Percentiles rank a stretch among this genome's conserved stretches.
Evolutionary conservation across 2,113 vertebrate genomes (phyloP).

Genomic region (Chloropsis hardwickii): DNA sequence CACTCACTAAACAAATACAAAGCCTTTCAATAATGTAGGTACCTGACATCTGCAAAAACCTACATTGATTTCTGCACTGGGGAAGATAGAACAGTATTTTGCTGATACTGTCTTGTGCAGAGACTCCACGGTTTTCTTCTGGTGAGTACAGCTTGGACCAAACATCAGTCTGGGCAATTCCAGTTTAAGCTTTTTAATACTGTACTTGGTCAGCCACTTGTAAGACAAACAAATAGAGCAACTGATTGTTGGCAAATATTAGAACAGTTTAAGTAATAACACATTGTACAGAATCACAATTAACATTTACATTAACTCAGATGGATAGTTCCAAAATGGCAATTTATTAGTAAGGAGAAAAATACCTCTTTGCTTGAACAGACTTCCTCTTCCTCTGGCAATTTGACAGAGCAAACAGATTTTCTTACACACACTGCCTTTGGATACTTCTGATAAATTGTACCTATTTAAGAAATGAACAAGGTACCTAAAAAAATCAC

Average conservation of each 20-base stretch:
- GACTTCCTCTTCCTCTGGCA: constrained; percentile 75
- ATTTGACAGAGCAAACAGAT: background rate
- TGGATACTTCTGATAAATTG: constrained; percentile 70
- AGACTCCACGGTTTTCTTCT: constrained; percentile 45
- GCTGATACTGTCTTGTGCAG: constrained; percentile 58
- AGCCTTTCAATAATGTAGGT: background rate
- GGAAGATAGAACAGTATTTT: constrained; percentile 74
- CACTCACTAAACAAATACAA: background rate
- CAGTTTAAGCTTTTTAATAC: constrained; percentile 77
- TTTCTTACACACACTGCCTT: constrained; percentile 10
- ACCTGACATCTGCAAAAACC: constrained; percentile 5
- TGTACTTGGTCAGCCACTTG: constrained; percentile 80
- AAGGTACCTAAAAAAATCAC: background rate
- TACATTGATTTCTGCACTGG: constrained; percentile 77
- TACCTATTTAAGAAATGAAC: constrained; percentile 61
- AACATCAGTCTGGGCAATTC: constrained; percentile 73
- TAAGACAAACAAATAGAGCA: background rate
- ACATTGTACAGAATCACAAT: background rate
- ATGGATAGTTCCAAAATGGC: background rate
- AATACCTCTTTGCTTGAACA: constrained; percentile 81
- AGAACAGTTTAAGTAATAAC: background rate
- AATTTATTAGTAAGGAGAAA: background rate
- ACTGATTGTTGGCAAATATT: background rate
- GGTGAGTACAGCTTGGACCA: constrained; percentile 73
- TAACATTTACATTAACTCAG: background rate